Percentiles rank a stretch among this genome's conserved stretches.
Evolutionary conservation across 1,140 invertebrate species (phyloP).

Genomic region (Acromyrmex heyeri): DNA sequence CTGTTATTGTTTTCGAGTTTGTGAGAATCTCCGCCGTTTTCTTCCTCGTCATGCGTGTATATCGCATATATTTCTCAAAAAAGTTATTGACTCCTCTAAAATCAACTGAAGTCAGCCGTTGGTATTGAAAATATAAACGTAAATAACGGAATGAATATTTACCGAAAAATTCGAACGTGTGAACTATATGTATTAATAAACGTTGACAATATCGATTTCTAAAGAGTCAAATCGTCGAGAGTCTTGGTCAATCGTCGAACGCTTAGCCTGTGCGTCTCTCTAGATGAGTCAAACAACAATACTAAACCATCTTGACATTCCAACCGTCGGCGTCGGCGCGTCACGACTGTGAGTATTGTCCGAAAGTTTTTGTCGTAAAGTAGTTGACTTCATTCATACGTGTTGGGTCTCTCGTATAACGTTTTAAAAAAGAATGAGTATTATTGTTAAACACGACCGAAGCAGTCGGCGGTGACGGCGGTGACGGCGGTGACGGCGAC

Average conservation of each 20-base stretch:
- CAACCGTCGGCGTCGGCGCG: constrained; percentile 1
- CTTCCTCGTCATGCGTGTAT: background rate
- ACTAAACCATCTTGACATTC: constrained; percentile 56
- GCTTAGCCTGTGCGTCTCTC: background rate
- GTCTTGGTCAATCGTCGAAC: background rate
- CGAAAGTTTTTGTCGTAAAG: constrained; percentile 33
- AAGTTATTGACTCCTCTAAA: background rate
- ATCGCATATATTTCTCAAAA: background rate
- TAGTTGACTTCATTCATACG: constrained; percentile 64
- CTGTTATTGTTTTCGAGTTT: too few species aligned
- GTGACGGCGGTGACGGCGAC: background rate
- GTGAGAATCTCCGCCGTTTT: too few species aligned
- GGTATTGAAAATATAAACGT: background rate
- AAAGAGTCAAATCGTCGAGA: too few species aligned
- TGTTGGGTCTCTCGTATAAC: background rate
- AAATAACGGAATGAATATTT: background rate
- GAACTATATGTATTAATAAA: background rate
- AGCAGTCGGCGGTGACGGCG: background rate
- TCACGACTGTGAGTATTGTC: constrained; percentile 67
- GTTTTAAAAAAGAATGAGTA: constrained; percentile 22
- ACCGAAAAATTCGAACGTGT: background rate
- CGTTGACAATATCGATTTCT: background rate
- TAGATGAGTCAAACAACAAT: constrained; percentile 40
- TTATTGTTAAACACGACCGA: constrained; percentile 66
- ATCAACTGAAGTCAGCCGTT: background rate